Base-by-base conservation (phyloP, 1,140 invertebrate genomes). In the Drosophila trapezifrons region DNA sequence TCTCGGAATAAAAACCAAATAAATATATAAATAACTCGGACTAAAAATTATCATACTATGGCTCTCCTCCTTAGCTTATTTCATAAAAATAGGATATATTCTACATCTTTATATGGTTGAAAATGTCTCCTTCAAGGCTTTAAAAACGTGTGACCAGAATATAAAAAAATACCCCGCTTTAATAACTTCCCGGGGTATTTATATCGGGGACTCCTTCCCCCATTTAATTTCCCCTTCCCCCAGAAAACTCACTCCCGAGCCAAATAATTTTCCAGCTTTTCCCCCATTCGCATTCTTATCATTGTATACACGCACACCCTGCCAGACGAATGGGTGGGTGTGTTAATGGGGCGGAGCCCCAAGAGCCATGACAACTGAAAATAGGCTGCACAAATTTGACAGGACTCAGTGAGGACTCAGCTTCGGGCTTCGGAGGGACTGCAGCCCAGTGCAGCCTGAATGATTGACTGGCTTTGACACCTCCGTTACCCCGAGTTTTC, bases 301-400 rank as follows among this genome's bases (percentile, higher is more conserved):
- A 22, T 4, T 35, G 32, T 35, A 35, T 3, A 35, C 32, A 35
- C 12, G 32, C 32, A 18, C 20, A 58, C 22, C 10, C 45, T 25
- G 15, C 1, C 47, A 12, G 29, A 32, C 10, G 29, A 32, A 10
- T 10, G 29, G 29, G 29, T 32, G 29, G 27, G 29, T 32, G 29
- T 32, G 29, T 32, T 9, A 32, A 10, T 10, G 1, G 35, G 47
- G 59, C 25, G 55, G 45, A 38, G 17, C 55, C 20, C 9, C 27
- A 49, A 37, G 20, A 51, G 27, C 27, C 13, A 13, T 52, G 72
- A 56, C 57, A 63, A 40, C 29, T 56, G 65, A 46, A 37, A 72
- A 47, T 60, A 65, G 45, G 62, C 70, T 59, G 78, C 78, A 67
- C 58, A 76, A 70, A 83, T 83, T 83, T 84, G 76, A 80, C 60